phyloP scores from a whole-genome alignment of 2,888 invertebrate genomes.

The Chloroclystis v-ata region DNA sequence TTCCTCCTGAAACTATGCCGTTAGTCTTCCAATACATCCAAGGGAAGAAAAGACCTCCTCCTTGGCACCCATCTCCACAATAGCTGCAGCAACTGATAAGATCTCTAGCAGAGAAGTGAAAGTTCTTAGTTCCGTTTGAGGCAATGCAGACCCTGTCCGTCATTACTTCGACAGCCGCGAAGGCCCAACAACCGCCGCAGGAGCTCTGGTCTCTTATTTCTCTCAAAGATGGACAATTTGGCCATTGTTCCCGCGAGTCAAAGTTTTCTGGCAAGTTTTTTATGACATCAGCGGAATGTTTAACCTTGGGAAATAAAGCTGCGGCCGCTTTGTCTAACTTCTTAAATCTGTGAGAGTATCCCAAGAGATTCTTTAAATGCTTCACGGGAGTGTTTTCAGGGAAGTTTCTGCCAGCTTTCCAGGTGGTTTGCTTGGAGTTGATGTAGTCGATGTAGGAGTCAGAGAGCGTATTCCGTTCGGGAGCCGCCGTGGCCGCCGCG shows the following conservation, averaged over 20 bases:
- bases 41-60: slow-evolving; percentile 87
- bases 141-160: slow-evolving; percentile 92
- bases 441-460: slow-evolving; percentile 84
- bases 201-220: slow-evolving; percentile 92
- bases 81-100: slow-evolving; percentile 87
- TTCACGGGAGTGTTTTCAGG: slow-evolving; percentile 73
- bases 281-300: slow-evolving; percentile 51
- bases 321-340: slow-evolving; percentile 57
- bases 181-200: slow-evolving; percentile 97
- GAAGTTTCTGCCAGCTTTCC: slow-evolving; percentile 90
- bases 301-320: slow-evolving; percentile 41
- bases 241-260: slow-evolving; percentile 89
- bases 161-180: slow-evolving; percentile 94
- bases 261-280: slow-evolving; percentile 84
- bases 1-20: slow-evolving; percentile 93
- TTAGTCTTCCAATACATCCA: slow-evolving; percentile 91
- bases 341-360: slow-evolving; percentile 81
- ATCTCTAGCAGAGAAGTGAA: slow-evolving; percentile 91
- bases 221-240: slow-evolving; percentile 88
- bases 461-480: slow-evolving; percentile 76
- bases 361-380: slow-evolving; percentile 83
- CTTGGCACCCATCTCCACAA: slow-evolving; percentile 89
- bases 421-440: slow-evolving; percentile 81
- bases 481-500: slow-evolving; percentile 19
- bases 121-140: slow-evolving; percentile 82